Conservation (phyloP, 2,113 vertebrate species). For the Rhabdornis inornatus region DNA sequence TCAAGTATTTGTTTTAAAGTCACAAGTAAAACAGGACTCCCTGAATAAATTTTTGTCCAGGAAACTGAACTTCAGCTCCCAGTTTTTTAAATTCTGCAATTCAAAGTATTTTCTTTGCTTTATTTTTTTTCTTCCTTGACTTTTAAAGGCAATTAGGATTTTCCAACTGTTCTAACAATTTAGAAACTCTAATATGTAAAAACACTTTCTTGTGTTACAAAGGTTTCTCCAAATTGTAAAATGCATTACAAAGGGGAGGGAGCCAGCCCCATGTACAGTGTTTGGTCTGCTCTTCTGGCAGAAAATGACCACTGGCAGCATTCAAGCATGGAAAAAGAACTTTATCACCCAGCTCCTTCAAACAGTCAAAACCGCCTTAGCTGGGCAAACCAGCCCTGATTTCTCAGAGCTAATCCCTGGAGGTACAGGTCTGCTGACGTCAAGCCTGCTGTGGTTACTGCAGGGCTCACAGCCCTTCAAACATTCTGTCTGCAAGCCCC, state of each 20-base stretch:
- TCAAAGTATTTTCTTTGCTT: background rate
- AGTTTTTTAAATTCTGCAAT: background rate
- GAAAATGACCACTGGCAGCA: slow-evolving; percentile 8
- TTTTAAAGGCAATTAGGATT: background rate
- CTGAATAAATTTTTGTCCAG: background rate
- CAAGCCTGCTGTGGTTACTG: background rate
- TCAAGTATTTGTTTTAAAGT: background rate
- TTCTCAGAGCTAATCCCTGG: slow-evolving; percentile 11
- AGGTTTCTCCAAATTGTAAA: slow-evolving; percentile 26
- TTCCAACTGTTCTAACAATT: slow-evolving; percentile 31
- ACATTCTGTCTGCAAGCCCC: slow-evolving; percentile 1
- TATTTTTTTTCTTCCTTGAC: background rate
- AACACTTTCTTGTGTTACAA: slow-evolving; percentile 13
- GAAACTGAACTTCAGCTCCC: background rate
- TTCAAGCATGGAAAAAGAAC: slow-evolving; percentile 12
- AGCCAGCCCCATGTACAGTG: background rate
- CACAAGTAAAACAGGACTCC: background rate
- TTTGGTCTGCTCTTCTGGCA: slow-evolving; percentile 34
- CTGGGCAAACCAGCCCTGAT: background rate
- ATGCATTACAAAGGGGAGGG: background rate
- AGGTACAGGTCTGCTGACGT: slow-evolving; percentile 6
- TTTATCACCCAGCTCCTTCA: background rate
- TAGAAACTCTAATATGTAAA: slow-evolving; percentile 5
- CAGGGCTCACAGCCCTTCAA: background rate
- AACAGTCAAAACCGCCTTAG: background rate